phyloP scores from a whole-genome alignment of 2,113 vertebrate species.

The Dromiciops gliroides region DNA sequence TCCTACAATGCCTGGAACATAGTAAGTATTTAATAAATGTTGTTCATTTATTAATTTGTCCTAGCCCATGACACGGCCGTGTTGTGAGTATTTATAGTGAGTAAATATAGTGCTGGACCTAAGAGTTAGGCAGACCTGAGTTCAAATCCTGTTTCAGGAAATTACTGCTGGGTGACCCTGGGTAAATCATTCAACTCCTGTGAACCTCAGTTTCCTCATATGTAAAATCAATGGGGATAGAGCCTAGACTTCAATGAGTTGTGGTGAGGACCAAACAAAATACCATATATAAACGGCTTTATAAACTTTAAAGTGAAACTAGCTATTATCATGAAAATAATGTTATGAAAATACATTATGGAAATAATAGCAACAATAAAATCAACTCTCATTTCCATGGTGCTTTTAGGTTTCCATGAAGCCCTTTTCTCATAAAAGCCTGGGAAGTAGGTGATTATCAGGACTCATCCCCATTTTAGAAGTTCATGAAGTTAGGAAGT shows the following conservation, averaged over 20 bases:
- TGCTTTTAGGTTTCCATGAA: neutral
- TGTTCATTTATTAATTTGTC: neutral
- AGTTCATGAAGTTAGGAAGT: neutral
- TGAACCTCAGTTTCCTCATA: neutral
- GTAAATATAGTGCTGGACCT: neutral
- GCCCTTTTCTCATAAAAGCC: neutral
- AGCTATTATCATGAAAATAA: neutral
- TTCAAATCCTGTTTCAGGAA: neutral
- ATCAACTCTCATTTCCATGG: neutral
- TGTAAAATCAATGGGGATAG: neutral
- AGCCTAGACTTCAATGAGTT: neutral
- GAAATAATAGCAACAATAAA: neutral
- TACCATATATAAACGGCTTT: neutral
- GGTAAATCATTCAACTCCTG: neutral
- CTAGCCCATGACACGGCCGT: neutral
- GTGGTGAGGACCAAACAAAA: neutral
- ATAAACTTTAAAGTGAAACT: neutral
- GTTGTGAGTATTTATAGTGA: neutral
- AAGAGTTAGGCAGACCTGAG: neutral
- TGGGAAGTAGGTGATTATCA: neutral
- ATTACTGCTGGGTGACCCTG: neutral
- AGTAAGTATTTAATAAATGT: neutral
- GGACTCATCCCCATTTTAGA: neutral
- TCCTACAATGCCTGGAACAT: neutral
- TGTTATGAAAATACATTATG: neutral